Percentiles rank a stretch among this genome's conserved stretches.
phyloP scores from a whole-genome alignment of 2,113 vertebrate species.

The Myrmecobius fasciatus region DNA sequence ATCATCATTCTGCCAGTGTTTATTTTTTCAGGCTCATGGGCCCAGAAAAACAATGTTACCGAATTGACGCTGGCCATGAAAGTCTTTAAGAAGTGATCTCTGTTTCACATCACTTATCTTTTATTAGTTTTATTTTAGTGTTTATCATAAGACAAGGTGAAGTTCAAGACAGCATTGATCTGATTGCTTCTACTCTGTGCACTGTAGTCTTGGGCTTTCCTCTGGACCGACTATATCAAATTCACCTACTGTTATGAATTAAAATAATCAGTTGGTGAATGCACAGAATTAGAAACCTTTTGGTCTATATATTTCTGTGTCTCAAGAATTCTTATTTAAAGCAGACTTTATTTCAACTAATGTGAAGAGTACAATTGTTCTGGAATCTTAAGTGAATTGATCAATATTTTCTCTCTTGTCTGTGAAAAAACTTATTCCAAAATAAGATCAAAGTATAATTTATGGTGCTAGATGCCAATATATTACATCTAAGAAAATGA shows the following conservation, averaged over 20 bases:
- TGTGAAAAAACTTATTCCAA: constrained; percentile 75
- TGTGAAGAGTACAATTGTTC: constrained; percentile 71
- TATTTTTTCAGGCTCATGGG: background rate
- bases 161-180: constrained; percentile 7
- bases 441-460: constrained; percentile 71
- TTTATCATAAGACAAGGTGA: constrained; percentile 37
- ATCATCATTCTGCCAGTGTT: constrained; percentile 27
- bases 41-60: constrained; percentile 22
- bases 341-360: constrained; percentile 67
- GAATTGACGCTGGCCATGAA: constrained; percentile 36
- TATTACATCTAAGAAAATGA: constrained; percentile 63
- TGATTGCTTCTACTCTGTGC: background rate
- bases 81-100: constrained; percentile 12
- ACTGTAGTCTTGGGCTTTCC: constrained; percentile 19
- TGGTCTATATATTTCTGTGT: constrained; percentile 73
- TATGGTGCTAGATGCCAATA: constrained; percentile 64
- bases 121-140: constrained; percentile 2
- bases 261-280: constrained; percentile 80
- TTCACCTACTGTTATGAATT: constrained; percentile 68
- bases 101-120: background rate
- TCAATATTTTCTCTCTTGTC: constrained; percentile 69
- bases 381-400: constrained; percentile 63
- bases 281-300: constrained; percentile 74
- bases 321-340: constrained; percentile 79
- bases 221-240: constrained; percentile 60